These are phyloP conservation scores for Zootermopsis nevadensis DNA, from an alignment of 2,888 invertebrate genomes.

Conservation along the genomic window DNA sequence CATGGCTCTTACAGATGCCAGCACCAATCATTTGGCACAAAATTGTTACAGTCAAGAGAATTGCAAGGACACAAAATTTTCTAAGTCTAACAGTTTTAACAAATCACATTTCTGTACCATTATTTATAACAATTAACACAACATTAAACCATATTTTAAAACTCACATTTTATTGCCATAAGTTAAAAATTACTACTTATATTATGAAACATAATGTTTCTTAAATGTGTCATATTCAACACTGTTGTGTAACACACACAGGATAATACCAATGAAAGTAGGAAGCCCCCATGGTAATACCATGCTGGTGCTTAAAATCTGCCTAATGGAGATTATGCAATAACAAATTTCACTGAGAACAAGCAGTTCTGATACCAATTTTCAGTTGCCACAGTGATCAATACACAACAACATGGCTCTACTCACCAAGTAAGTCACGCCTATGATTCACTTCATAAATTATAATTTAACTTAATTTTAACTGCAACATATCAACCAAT, in stretches of 20 bases:
- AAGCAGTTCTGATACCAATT: neutral
- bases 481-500: neutral
- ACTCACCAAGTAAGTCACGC: neutral
- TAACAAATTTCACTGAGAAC: neutral
- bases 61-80: too few relatives aligned
- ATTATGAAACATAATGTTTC: neutral
- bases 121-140: too few relatives aligned
- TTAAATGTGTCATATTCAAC: neutral
- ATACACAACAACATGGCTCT: neutral
- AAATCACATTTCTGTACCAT: too few relatives aligned
- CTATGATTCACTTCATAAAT: neutral
- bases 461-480: neutral
- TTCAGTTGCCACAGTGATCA: conserved; percentile 5
- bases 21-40: too few relatives aligned
- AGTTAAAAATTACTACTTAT: too few relatives aligned
- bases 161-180: too few relatives aligned
- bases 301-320: conserved; percentile 1
- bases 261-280: neutral
- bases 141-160: too few relatives aligned
- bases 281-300: neutral
- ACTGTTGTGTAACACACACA: neutral
- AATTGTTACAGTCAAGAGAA: too few relatives aligned
- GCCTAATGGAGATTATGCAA: neutral
- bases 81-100: too few relatives aligned
- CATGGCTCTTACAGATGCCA: too few relatives aligned